Base-by-base conservation (phyloP, 37 sponge, comb jelly and placozoan species). In the Eunapius fragilis region DNA sequence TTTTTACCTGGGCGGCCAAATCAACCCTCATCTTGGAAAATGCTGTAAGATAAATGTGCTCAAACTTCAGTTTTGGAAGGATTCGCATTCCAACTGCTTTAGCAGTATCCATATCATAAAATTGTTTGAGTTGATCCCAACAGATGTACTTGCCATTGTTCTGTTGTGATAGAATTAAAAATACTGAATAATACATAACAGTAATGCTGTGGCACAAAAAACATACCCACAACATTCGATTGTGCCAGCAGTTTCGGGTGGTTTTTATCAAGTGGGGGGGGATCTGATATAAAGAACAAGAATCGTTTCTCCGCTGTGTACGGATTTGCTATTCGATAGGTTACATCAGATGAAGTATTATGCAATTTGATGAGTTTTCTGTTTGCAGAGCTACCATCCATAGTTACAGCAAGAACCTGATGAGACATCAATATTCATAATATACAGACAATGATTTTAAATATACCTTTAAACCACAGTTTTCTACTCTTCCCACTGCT, bases 11-110 rank as follows among this genome's bases (percentile, higher is more conserved):
- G 25, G 80, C 74, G 24, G 74, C 84, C 23, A 83, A 31, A 83
- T 74, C 48, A 25, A 83, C 84, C 30, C 84, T 74, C 82, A 81
- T 81, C 34, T 81, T 81, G 30, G 82, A 81, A 33, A 75, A 75
- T 25, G 76, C 26, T 26, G 76, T 75, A 70, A 70, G 71, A 28
- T 25, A 25, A 70, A 70, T 28, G 71, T 70, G 71, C 71, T 70
- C 71, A 25, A 70, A 70, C 71, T 70, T 70, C 71, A 70, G 28
- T 28, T 70, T 70, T 28, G 71, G 71, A 25, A 70, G 71, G 28
- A 70, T 70, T 70, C 27, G 25, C 28, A 70, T 70, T 28, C 71
- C 71, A 70, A 70, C 71, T 70, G 27, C 71, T 25, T 70, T 70
- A 25, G 23, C 31, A 74, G 27, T 70, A 28, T 70, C 71, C 28